Evolutionary conservation across 2,797 vertebrate species (phyloP).

Genomic region (Siniperca obscura): DNA sequence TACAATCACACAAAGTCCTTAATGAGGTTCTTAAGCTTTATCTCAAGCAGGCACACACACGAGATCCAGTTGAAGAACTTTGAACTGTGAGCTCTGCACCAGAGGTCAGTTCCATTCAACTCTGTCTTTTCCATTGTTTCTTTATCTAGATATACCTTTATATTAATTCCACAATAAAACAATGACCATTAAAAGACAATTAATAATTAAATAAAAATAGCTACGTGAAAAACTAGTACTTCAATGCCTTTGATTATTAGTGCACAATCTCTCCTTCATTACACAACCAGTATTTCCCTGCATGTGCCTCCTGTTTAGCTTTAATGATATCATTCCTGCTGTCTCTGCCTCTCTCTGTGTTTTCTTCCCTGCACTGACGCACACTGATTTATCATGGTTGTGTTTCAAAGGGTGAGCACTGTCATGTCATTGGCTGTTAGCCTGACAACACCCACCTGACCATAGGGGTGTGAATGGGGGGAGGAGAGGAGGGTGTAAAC

Average conservation of each 20-base stretch:
- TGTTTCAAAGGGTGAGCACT: slow-evolving; percentile 56
- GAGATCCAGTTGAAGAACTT: slow-evolving; percentile 1
- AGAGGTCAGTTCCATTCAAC: neutral
- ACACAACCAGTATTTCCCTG: neutral
- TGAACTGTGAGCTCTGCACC: slow-evolving; percentile 29
- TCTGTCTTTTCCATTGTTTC: neutral
- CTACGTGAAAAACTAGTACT: neutral
- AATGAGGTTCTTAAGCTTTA: neutral
- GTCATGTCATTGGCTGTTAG: slow-evolving; percentile 65
- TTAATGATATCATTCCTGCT: slow-evolving; percentile 16
- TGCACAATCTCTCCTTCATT: neutral
- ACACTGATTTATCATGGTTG: slow-evolving; percentile 53
- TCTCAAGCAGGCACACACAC: neutral
- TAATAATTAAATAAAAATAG: slow-evolving; percentile 4
- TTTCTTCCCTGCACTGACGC: slow-evolving; percentile 19
- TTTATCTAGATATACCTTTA: neutral
- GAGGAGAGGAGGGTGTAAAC: slow-evolving; percentile 57
- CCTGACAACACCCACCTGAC: slow-evolving; percentile 72
- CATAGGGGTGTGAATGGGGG: slow-evolving; percentile 41
- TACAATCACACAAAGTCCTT: neutral
- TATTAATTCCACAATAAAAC: slow-evolving; percentile 1
- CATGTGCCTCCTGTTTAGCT: slow-evolving; percentile 31
- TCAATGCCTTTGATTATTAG: neutral
- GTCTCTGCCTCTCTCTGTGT: neutral
- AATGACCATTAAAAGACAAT: neutral